Base-by-base conservation (phyloP, 2,113 vertebrate genomes). In the Eretmochelys imbricata region DNA sequence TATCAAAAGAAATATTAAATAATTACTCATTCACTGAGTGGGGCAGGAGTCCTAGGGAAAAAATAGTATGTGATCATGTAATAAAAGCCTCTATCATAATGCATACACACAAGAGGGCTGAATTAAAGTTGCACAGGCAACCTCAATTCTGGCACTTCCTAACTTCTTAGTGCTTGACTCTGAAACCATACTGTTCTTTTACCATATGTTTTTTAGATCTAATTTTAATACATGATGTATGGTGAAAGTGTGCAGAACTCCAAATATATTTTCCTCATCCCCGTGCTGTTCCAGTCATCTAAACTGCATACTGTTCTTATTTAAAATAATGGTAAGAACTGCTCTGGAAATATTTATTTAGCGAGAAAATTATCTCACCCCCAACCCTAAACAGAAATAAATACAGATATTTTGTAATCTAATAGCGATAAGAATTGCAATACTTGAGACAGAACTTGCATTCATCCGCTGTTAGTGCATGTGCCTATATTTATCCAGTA, bases 401-500 rank as follows among this genome's bases (percentile, higher is more conserved):
- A 53, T 49, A 82, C 69, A 88, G 92, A 85, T 89, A 46, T 59
- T 94, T 76, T 87, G 79, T 84, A 92, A 84, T 94, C 79, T 80
- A 65, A 27, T 35, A 80, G 38, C 75, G 85, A 86, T 50, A 88
- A 87, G 80, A 48, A 51, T 35, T 75, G 72, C 53, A 89, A 81
- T 92, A 91, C 82, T 92, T 89, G 78, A 85, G 94, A 97, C 81
- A 96, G 95, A 96, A 95, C 91, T 97, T 95, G 90, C 94, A 97
- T 98, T 98, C 93, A 87, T 93, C 96, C 57, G 38, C 82, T 85
- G 75, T 72, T 9, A n/a, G 85, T 62, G 90, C 92, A 91, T 79
- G 94, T 48, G 85, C 69, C 29, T 95, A 90, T 98, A 96, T 98
- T 98, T 97, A 97, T 93, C 80, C 91, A 98, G 90, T 78, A 89